A percentile compares a stretch with the other conserved stretches of the same genome.
Conservation (phyloP, 2,113 vertebrate species). For the Corapipo altera region DNA sequence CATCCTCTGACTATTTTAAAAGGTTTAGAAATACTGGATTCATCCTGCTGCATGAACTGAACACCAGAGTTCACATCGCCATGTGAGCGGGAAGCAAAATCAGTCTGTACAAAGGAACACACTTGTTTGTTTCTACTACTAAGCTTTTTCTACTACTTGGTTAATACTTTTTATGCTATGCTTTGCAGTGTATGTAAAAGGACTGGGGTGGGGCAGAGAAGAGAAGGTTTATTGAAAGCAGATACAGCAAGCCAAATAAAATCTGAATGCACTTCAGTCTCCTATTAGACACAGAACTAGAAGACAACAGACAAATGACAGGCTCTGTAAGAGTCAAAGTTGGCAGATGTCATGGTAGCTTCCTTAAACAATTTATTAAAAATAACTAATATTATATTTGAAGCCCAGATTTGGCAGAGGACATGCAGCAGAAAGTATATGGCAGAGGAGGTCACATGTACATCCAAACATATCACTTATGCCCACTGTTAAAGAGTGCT, state of each 20-base stretch:
- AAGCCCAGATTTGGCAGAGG: background rate
- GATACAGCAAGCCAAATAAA: background rate
- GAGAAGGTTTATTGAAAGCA: constrained; percentile 24
- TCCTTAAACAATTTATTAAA: background rate
- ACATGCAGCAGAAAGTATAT: background rate
- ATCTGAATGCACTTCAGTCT: constrained; percentile 10
- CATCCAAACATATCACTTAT: background rate
- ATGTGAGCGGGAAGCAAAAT: background rate
- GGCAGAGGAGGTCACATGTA: background rate
- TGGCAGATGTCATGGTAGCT: background rate
- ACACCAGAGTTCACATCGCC: background rate
- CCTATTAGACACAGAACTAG: background rate
- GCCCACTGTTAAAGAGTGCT: background rate
- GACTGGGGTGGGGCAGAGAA: background rate
- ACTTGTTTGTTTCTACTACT: background rate
- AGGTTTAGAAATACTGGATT: constrained; percentile 38
- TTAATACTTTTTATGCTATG: background rate
- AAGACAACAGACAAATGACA: background rate
- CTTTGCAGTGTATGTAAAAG: background rate
- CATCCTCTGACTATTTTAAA: constrained; percentile 32
- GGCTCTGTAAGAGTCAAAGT: background rate
- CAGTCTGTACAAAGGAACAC: background rate
- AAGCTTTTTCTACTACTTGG: background rate
- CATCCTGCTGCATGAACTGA: constrained; percentile 8
- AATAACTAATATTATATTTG: background rate